Conservation (phyloP, 2,113 vertebrate genomes). For the Jaculus jaculus region DNA sequence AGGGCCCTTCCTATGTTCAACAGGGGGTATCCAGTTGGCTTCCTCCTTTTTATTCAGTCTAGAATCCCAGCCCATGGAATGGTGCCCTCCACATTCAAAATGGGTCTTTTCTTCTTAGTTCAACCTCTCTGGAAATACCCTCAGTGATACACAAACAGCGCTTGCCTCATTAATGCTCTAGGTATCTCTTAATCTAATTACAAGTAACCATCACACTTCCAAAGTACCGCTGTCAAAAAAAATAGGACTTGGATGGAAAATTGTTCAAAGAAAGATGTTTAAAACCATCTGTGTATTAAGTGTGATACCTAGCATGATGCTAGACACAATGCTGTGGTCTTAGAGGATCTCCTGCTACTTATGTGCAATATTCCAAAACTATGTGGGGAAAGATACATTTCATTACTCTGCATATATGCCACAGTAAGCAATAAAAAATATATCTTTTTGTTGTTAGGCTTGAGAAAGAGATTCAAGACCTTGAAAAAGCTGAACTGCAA, state of each 20-base stretch:
- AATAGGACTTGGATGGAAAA: not conserved
- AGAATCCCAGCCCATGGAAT: not conserved
- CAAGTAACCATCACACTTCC: not conserved
- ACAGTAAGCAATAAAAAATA: not conserved
- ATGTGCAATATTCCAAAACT: not conserved
- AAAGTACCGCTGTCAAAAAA: constrained; percentile 9
- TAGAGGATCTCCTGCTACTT: not conserved
- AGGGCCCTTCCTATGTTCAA: no score
- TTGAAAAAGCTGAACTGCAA: constrained; percentile 92
- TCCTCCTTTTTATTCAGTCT: not conserved
- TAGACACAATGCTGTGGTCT: not conserved
- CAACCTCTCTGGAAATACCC: not conserved
- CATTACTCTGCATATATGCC: not conserved
- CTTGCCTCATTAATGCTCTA: not conserved
- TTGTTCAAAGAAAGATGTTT: not conserved
- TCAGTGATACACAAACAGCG: no score
- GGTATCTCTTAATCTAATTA: not conserved
- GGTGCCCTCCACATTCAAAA: no score
- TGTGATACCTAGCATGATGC: not conserved
- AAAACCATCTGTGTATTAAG: not conserved
- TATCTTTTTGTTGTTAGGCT: constrained; percentile 84
- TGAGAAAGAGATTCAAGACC: constrained; percentile 91
- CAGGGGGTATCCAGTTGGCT: not conserved
- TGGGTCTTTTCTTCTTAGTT: not conserved
- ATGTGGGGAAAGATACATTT: not conserved